Evolutionary conservation across 2,113 vertebrate genomes (phyloP), one percentile per base, ranked within the genome.

Genomic region (Hypocryptadius cinnamomeus): DNA sequence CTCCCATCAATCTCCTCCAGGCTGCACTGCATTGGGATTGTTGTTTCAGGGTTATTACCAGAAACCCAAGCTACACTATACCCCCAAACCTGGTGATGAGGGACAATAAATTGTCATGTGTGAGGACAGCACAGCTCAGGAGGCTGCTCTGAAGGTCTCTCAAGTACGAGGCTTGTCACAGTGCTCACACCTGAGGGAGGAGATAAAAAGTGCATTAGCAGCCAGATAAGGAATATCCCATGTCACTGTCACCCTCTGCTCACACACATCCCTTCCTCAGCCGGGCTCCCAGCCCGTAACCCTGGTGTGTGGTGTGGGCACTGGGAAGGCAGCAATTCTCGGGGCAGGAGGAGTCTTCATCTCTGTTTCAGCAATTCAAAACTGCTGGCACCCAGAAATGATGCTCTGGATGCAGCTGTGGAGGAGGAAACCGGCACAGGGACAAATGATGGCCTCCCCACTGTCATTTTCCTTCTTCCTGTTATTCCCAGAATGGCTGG

Each of bases 161-260:
- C 60, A 50, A 92, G 76, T 42, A 28, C 23, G 6, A 20, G 61
- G 5, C 59, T 50, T 51, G 50, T 51, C 39, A 14, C 42, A 24
- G 35, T 11, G 27, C 68, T 80, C 8, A 25, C 79, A 73, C 69
- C 82, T 90, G 72, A 57, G 3, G 4, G 88, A 86, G 37, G 33
- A 92, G 94, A 94, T 95, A 95, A 95, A 37, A 90, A 92, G 14
- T 93, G 81, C 93, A 91, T 95, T 90, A 93, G 90, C 64, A 56
- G 69, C 37, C 72, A 61, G 92, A 89, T 89, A 81, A 91, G 44
- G 76, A 84, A 65, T 3, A 72, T 71, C 79, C 22, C 88, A 14
- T 86, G 87, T 96, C 84, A 53, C 60, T 13, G 79, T 71, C 87
- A 90, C 68, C 61, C 35, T 3, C 25, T 28, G 61, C 33, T 57